Evolutionary conservation across 2,113 vertebrate genomes (phyloP).

Genomic region (Plectropomus leopardus): DNA sequence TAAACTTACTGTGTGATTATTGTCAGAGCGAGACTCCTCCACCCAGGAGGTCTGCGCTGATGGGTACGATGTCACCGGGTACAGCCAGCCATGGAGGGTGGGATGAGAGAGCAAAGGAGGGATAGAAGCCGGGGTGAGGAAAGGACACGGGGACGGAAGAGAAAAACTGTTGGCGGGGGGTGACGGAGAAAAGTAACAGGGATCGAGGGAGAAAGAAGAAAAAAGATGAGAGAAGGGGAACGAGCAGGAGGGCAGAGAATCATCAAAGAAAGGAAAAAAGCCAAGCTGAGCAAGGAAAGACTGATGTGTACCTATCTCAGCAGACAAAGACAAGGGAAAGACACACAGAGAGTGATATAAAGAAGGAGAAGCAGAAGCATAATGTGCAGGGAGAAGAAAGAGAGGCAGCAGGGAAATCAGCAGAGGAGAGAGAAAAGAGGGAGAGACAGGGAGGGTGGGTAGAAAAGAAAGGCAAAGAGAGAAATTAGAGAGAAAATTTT

Average conservation of each 20-base stretch:
- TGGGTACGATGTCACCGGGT: constrained; percentile 79
- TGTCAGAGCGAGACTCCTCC: constrained; percentile 78
- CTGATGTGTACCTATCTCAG: constrained; percentile 69
- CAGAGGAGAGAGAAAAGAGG: constrained; percentile 54
- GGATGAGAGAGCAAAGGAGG: constrained; percentile 53
- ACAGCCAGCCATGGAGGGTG: constrained; percentile 64
- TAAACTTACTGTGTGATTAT: constrained; percentile 84
- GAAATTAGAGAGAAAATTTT: constrained; percentile 91
- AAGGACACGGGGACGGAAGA: constrained; percentile 39
- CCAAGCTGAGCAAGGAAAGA: constrained; percentile 64
- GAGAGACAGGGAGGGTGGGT: constrained; percentile 44
- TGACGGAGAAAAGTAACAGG: constrained; percentile 30
- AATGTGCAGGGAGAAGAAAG: constrained; percentile 71
- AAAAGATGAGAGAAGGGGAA: constrained; percentile 46
- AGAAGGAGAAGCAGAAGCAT: constrained; percentile 66
- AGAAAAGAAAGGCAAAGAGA: constrained; percentile 87
- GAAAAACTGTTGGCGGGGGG: constrained; percentile 25
- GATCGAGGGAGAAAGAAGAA: constrained; percentile 41
- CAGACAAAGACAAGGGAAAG: constrained; percentile 76
- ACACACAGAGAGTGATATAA: constrained; percentile 69
- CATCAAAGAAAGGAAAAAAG: constrained; percentile 67
- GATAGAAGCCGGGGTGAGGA: constrained; percentile 39
- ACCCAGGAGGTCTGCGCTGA: constrained; percentile 75
- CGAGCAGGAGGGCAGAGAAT: constrained; percentile 48
- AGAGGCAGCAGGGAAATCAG: constrained; percentile 80